These are phyloP conservation scores for Pelodiscus sinensis DNA, from an alignment of 2,113 vertebrate species.

Conservation along the genomic window DNA sequence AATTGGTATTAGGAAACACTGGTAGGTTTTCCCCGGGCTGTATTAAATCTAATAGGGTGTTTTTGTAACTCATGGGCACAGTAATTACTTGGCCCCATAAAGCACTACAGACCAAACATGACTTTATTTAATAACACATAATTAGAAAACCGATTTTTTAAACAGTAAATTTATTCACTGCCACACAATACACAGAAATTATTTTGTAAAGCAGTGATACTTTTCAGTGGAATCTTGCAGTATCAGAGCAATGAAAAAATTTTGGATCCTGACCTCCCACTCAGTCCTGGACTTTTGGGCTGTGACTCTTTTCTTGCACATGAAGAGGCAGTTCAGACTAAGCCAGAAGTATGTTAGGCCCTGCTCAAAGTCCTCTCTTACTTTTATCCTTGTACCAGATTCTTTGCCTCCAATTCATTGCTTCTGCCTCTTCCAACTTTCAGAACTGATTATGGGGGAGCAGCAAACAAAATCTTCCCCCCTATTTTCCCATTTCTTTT, in stretches of 20 bases:
- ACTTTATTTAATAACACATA: background rate
- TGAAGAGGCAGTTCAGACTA: background rate
- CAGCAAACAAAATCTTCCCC: background rate
- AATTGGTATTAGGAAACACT: conserved; percentile 8
- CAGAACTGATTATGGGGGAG: background rate
- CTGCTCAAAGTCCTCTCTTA: background rate
- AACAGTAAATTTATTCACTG: background rate
- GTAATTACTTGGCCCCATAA: background rate
- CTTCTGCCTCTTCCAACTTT: background rate
- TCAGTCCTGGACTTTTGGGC: background rate
- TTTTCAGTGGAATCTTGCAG: background rate
- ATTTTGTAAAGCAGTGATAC: background rate
- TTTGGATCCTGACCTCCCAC: rapidly evolving
- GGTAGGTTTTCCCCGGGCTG: background rate
- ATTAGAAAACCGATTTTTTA: background rate
- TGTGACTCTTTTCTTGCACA: background rate
- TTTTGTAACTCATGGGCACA: background rate
- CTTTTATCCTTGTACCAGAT: conserved; percentile 1
- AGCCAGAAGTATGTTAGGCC: background rate
- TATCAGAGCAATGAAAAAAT: rapidly evolving
- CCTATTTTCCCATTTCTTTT: background rate
- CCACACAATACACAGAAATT: background rate
- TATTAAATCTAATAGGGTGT: background rate
- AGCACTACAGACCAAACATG: background rate
- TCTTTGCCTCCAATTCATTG: conserved; percentile 13